phyloP scores from a whole-genome alignment of 1,140 invertebrate genomes.

The Globodera rostochiensis region DNA sequence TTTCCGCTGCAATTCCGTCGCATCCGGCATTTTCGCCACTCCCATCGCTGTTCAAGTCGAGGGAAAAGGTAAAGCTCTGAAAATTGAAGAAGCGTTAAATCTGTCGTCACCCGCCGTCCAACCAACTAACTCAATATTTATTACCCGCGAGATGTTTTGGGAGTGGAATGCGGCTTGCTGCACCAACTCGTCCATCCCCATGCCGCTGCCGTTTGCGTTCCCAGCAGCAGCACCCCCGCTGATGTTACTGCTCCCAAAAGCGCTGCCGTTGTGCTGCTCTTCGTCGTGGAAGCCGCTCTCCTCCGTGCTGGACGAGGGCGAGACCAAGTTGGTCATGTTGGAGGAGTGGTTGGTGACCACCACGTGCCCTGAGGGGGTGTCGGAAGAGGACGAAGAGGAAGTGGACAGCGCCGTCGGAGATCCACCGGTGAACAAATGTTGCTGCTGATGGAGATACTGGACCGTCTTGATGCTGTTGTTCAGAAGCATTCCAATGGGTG shows the following conservation, averaged over 20 bases:
- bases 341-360: neutral
- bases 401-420: neutral
- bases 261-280: slow-evolving; percentile 2
- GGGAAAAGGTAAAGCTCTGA: slow-evolving; percentile 9
- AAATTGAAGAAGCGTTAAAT: neutral
- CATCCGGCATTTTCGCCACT: neutral
- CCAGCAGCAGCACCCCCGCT: neutral
- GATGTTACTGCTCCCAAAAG: neutral
- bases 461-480: neutral
- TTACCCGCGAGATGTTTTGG: slow-evolving; percentile 9
- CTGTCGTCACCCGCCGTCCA: neutral
- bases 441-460: neutral
- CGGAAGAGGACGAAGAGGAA: neutral
- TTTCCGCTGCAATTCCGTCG: neutral
- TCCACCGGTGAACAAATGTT: neutral
- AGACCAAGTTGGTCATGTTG: neutral
- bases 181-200: slow-evolving; percentile 9
- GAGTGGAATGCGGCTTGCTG: slow-evolving; percentile 13
- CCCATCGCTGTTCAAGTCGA: slow-evolving; percentile 5
- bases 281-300: slow-evolving; percentile 35
- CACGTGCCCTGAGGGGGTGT: neutral
- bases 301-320: slow-evolving; percentile 15
- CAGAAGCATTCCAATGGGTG: neutral
- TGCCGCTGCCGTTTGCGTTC: neutral
- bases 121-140: neutral